These are phyloP conservation scores for Stenodema calcarata DNA, from an alignment of 2,888 invertebrate genomes.

Conservation along the genomic window DNA sequence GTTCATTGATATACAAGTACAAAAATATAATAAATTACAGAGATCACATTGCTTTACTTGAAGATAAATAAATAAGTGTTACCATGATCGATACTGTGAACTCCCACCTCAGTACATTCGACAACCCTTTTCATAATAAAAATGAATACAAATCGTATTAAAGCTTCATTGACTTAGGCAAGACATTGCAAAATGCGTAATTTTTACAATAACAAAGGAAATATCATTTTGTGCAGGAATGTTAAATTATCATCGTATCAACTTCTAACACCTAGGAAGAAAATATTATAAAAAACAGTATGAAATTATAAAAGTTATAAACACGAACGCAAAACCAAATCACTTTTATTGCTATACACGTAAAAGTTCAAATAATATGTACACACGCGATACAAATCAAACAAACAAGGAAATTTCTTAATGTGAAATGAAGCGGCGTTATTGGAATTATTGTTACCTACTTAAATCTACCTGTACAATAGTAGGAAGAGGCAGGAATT, in stretches of 20 bases:
- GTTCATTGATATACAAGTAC: slow-evolving; percentile 10
- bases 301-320: background rate
- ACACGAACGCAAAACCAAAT: background rate
- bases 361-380: no score
- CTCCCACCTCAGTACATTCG: background rate
- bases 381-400: no score
- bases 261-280: background rate
- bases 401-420: no score
- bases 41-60: slow-evolving; percentile 24
- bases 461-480: no score
- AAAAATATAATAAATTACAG: slow-evolving; percentile 46
- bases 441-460: no score
- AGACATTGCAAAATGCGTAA: slow-evolving; percentile 23
- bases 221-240: background rate
- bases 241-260: background rate
- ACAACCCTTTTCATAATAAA: background rate
- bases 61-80: background rate
- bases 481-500: no score
- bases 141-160: background rate
- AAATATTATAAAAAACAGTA: background rate
- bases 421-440: no score
- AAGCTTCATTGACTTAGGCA: slow-evolving; percentile 44
- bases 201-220: background rate
- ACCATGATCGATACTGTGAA: background rate
- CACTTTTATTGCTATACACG: background rate